Conservation (phyloP, 64 coral and sea anemone genomes). For the Montipora foliosa region DNA sequence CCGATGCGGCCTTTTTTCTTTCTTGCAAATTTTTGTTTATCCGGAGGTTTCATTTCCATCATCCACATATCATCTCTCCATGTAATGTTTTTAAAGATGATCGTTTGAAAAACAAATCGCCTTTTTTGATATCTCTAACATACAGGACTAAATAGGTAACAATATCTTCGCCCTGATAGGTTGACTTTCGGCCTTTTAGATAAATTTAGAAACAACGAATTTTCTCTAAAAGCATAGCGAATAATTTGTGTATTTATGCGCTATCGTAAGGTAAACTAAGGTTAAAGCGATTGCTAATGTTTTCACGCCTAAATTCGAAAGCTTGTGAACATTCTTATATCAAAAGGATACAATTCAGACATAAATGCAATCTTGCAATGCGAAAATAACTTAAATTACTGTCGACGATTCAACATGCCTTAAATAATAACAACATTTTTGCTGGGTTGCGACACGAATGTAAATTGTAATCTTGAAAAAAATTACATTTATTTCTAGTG, state of each 20-base stretch:
- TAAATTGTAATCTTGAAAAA: neutral
- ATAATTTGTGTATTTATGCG: neutral
- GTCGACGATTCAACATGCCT: neutral
- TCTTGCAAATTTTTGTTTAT: neutral
- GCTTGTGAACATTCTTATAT: neutral
- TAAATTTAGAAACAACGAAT: neutral
- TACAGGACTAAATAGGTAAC: conserved; percentile 8
- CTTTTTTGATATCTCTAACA: conserved; percentile 54
- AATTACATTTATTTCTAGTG: conserved; percentile 38
- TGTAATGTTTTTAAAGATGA: conserved; percentile 28
- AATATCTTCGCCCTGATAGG: conserved; percentile 18
- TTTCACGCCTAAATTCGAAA: neutral
- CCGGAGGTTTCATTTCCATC: neutral
- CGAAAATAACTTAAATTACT: neutral
- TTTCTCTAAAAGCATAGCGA: conserved; percentile 24
- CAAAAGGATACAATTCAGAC: neutral
- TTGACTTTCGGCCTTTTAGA: conserved; percentile 20
- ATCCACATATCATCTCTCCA: neutral
- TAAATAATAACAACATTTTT: neutral
- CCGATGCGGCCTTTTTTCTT: too few relatives aligned
- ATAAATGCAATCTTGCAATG: conserved; percentile 5
- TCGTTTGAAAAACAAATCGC: conserved; percentile 50
- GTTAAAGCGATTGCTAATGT: neutral
- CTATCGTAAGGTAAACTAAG: neutral
- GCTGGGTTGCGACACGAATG: neutral